Percentiles rank a stretch among this genome's conserved stretches.
These are phyloP conservation scores for Melanchra persicariae DNA, from an alignment of 2,888 invertebrate species.

Conservation along the genomic window DNA sequence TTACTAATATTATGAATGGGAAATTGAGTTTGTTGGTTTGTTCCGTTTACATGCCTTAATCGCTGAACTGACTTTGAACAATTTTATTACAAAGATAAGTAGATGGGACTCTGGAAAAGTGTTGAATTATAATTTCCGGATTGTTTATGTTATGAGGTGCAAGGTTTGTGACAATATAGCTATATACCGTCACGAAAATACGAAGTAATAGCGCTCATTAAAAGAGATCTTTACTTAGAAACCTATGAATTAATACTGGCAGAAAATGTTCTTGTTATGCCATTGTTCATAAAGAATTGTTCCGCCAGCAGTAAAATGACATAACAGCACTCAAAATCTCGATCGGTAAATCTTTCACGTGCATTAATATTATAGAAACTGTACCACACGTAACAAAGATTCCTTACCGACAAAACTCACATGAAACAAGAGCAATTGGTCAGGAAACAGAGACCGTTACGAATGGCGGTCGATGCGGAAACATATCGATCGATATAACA, in stretches of 20 bases:
- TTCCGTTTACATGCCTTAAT: no score
- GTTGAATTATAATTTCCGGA: not conserved
- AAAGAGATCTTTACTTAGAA: no score
- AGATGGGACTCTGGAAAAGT: no score
- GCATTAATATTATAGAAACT: slow-evolving; percentile 19
- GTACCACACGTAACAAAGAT: slow-evolving; percentile 41
- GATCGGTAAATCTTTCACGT: slow-evolving; percentile 35
- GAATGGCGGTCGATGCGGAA: slow-evolving; percentile 75
- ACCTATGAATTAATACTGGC: not conserved
- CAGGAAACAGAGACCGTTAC: slow-evolving; percentile 72
- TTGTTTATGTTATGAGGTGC: not conserved
- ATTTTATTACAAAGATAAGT: no score
- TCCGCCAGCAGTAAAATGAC: slow-evolving; percentile 17
- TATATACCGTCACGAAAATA: no score
- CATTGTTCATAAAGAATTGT: not conserved
- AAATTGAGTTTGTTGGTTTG: no score
- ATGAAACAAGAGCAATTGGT: slow-evolving; percentile 57
- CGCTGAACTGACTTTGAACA: no score
- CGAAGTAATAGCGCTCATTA: not conserved
- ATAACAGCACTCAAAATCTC: slow-evolving; percentile 11
- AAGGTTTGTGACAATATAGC: not conserved
- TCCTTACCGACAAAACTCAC: slow-evolving; percentile 39
- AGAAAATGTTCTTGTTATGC: not conserved
- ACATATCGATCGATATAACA: slow-evolving; percentile 74
- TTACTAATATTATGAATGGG: no score